These are phyloP conservation scores for Hirtodrosophila alboralis DNA, from an alignment of 2,888 invertebrate species.

Conservation along the genomic window DNA sequence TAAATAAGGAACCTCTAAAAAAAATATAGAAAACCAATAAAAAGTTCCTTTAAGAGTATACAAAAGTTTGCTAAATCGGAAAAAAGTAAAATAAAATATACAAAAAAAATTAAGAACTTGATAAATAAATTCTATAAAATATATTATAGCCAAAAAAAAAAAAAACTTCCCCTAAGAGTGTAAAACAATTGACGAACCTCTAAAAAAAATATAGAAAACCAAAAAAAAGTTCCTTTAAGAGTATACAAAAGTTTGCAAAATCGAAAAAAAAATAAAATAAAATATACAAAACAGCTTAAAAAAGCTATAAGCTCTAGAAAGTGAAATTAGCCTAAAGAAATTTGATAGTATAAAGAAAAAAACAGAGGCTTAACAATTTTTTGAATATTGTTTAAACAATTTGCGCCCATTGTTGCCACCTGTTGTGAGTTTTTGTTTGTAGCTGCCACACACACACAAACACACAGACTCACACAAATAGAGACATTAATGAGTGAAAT, in stretches of 20 bases:
- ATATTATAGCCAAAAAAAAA: no score
- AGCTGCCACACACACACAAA: conserved; percentile 16
- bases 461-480: conserved; percentile 2
- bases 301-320: conserved; percentile 7
- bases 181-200: no score
- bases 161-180: no score
- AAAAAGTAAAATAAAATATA: no score
- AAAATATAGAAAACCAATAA: no score
- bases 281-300: neutral
- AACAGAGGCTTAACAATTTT: conserved; percentile 6
- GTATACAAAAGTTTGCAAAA: no score
- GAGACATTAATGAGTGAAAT: conserved; percentile 57
- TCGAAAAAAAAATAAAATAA: neutral
- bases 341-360: conserved; percentile 1
- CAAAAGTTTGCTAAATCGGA: no score
- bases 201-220: no score
- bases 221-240: no score
- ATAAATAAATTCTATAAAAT: neutral
- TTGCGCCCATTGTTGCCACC: conserved; percentile 46
- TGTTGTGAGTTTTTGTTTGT: conserved; percentile 22
- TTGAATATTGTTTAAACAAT: conserved; percentile 18
- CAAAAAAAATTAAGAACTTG: no score
- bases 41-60: no score
- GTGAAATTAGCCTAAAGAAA: conserved; percentile 17
- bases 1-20: no score